Evolutionary conservation across 2,113 vertebrate genomes (phyloP).

Genomic region (Falco punctatus): DNA sequence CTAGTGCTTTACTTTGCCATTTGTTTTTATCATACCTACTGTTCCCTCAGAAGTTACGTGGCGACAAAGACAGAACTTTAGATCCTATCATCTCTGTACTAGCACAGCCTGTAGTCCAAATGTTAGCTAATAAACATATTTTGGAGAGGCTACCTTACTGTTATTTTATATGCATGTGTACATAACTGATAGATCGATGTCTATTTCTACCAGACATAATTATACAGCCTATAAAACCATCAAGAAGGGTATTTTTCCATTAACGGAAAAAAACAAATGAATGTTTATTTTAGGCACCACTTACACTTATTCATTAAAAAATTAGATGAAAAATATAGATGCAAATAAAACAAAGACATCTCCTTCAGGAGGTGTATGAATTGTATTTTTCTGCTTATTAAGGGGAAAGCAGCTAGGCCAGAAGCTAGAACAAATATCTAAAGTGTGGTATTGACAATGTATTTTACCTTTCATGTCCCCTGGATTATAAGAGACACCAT

Average conservation of each 20-base stretch:
- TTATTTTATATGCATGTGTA: background rate
- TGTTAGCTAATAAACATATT: background rate
- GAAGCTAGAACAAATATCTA: background rate
- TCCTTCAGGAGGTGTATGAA: background rate
- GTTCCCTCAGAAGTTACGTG: background rate
- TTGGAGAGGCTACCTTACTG: background rate
- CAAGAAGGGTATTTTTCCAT: background rate
- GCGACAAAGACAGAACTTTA: background rate
- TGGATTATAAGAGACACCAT: background rate
- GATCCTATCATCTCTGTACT: background rate
- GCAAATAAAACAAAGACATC: background rate
- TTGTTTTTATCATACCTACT: background rate
- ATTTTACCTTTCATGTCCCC: background rate
- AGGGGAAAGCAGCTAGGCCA: background rate
- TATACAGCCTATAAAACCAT: background rate
- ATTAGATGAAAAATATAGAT: background rate
- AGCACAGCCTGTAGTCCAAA: background rate
- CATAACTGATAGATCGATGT: background rate
- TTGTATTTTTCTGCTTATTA: background rate
- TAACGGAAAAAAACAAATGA: background rate
- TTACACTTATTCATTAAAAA: background rate
- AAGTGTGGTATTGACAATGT: background rate
- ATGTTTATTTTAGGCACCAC: background rate
- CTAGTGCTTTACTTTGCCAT: conserved; percentile 3
- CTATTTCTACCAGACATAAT: background rate